These are phyloP conservation scores for Stenopsyche tienmushanensis DNA, from an alignment of 1,140 invertebrate species.

Conservation along the genomic window DNA sequence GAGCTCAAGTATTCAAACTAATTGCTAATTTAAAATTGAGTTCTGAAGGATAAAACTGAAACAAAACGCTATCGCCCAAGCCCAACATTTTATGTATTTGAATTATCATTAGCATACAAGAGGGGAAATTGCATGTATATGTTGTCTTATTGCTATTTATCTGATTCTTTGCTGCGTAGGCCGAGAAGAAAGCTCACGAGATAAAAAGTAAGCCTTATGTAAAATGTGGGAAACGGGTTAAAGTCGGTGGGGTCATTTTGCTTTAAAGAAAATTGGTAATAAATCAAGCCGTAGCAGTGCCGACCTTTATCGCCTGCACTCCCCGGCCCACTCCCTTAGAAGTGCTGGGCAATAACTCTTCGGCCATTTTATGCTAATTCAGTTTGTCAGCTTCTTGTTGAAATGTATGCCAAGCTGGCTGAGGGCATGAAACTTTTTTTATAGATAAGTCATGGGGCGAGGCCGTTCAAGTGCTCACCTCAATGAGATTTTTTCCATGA, in stretches of 20 bases:
- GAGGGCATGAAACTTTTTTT: constrained; percentile 16
- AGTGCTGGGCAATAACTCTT: constrained; percentile 30
- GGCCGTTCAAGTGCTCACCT: too few species aligned
- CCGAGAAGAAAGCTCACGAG: too few species aligned
- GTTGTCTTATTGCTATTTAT: background rate
- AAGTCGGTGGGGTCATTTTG: constrained; percentile 23
- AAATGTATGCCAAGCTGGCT: constrained; percentile 18
- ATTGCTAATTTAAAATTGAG: background rate
- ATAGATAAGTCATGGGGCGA: constrained; percentile 14
- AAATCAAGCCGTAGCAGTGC: constrained; percentile 32
- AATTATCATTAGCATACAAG: too few species aligned
- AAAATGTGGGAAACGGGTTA: constrained; percentile 4
- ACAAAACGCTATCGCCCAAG: too few species aligned
- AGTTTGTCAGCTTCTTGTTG: constrained; percentile 17
- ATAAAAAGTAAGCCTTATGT: background rate
- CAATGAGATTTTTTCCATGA: too few species aligned
- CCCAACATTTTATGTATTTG: too few species aligned
- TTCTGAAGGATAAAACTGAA: background rate
- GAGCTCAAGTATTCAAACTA: too few species aligned
- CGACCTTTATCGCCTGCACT: constrained; percentile 24
- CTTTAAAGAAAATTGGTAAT: constrained; percentile 40
- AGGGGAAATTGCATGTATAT: too few species aligned
- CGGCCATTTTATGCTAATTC: constrained; percentile 32
- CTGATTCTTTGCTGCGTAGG: background rate
- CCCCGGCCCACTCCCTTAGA: constrained; percentile 17